Conservation (phyloP, 2,888 invertebrate genomes). For the Drosophila histrio region DNA sequence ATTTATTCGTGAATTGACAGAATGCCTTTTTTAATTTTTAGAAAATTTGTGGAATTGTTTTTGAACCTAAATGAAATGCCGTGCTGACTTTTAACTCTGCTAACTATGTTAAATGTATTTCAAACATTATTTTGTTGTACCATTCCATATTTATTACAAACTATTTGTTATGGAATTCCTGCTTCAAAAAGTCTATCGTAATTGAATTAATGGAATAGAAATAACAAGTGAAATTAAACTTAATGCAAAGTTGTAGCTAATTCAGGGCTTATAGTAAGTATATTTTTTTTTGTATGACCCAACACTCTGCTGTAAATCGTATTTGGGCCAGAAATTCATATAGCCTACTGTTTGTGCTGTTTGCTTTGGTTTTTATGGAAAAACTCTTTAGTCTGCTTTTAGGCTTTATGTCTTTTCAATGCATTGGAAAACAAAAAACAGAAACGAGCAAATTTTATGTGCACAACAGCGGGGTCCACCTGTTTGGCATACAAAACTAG, state of each 20-base stretch:
- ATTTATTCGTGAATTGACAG: too few species aligned
- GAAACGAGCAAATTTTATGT: conserved; percentile 63
- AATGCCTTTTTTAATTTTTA: too few species aligned
- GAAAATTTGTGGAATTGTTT: too few species aligned
- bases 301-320: not conserved
- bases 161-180: too few species aligned
- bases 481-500: conserved; percentile 74
- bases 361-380: conserved; percentile 37
- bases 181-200: not conserved
- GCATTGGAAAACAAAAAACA: conserved; percentile 34
- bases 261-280: not conserved
- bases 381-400: conserved; percentile 48
- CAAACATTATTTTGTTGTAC: too few species aligned
- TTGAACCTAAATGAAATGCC: too few species aligned
- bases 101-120: too few species aligned
- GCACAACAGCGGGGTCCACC: conserved; percentile 60
- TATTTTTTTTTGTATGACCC: not conserved
- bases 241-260: not conserved
- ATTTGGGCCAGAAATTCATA: conserved; percentile 18
- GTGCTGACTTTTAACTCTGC: too few species aligned
- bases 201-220: not conserved
- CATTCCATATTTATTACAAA: too few species aligned
- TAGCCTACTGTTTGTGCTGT: conserved; percentile 10
- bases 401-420: conserved; percentile 69
- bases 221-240: not conserved